Conservation (phyloP, 2,888 invertebrate genomes). For the Azorinus chamasolen region DNA sequence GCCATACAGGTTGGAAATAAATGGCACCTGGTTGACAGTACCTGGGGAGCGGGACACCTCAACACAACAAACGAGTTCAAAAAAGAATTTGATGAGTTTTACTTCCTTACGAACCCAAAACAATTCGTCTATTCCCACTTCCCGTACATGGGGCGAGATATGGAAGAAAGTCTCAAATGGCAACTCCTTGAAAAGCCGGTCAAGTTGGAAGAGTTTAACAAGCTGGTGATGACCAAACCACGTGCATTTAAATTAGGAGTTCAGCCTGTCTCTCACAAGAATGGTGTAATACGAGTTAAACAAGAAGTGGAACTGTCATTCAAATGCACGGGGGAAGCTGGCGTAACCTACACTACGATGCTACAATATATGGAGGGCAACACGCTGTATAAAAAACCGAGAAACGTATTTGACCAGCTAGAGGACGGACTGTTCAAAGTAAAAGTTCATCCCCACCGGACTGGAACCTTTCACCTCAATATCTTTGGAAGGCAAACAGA, state of each 20-base stretch:
- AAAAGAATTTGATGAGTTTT: constrained; percentile 33
- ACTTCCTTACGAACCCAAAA: constrained; percentile 51
- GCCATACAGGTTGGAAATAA: constrained; percentile 39
- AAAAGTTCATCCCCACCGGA: constrained; percentile 23
- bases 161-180: constrained; percentile 30
- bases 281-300: constrained; percentile 13
- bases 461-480: constrained; percentile 30
- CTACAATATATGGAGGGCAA: constrained; percentile 4
- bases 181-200: constrained; percentile 39
- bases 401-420: constrained; percentile 16
- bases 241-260: constrained; percentile 23
- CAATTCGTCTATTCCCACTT: constrained; percentile 34
- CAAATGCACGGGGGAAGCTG: not conserved
- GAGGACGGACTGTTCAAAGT: constrained; percentile 15
- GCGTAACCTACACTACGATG: not conserved
- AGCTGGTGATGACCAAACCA: constrained; percentile 6
- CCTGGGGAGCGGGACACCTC: constrained; percentile 64
- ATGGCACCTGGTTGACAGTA: constrained; percentile 60
- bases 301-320: constrained; percentile 13
- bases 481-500: constrained; percentile 31
- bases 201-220: constrained; percentile 38
- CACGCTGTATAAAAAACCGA: constrained; percentile 5
- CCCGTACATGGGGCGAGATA: constrained; percentile 22
- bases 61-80: constrained; percentile 14
- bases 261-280: constrained; percentile 14